These are phyloP conservation scores for Eurystomus gularis DNA, from an alignment of 2,113 vertebrate genomes.

Conservation along the genomic window DNA sequence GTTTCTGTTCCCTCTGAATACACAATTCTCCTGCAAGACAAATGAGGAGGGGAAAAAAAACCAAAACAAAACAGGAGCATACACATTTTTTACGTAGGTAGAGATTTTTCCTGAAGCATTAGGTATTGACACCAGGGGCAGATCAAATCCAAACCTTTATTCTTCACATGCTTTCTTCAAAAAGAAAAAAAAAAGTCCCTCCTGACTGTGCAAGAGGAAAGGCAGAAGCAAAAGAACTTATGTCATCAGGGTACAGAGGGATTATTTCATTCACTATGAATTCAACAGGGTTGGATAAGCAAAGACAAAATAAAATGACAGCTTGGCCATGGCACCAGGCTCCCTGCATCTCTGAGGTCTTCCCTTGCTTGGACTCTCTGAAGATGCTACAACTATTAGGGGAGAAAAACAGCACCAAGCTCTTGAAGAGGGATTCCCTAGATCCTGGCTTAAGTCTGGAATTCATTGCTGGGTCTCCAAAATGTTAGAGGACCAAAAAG, in stretches of 20 bases:
- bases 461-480: neutral
- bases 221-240: neutral
- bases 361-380: neutral
- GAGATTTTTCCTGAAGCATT: neutral
- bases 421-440: neutral
- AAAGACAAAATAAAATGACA: neutral
- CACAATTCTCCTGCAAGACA: neutral
- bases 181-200: neutral
- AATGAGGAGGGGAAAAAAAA: neutral
- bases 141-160: neutral
- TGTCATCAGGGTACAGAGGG: neutral
- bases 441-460: neutral
- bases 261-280: neutral
- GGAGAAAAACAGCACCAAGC: neutral
- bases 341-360: neutral
- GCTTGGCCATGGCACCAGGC: neutral
- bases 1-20: neutral
- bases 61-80: neutral
- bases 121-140: neutral
- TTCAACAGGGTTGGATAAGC: neutral
- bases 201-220: neutral
- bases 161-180: neutral
- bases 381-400: neutral
- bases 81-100: accelerated
- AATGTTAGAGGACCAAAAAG: neutral